Evolutionary conservation across 35 echinoderm and acorn worm genomes (phyloP), one percentile per base, ranked within the genome.

Genomic region (Holothuria glaberrima): DNA sequence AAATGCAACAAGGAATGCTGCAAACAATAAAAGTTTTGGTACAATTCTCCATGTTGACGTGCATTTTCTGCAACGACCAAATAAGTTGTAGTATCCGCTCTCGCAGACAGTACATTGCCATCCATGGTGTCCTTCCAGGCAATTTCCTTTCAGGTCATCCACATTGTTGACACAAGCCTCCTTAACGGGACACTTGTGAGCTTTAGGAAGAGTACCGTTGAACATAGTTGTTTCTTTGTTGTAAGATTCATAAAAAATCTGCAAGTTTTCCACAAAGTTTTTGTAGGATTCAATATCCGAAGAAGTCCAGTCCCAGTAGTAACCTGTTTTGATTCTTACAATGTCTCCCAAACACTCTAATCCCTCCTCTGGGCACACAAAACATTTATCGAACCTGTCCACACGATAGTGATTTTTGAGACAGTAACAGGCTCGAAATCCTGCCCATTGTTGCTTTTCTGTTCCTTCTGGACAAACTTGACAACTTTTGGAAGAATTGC

Each of bases 321-420:
- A 69, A 13, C 66, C 66, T 27, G 66, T 12, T 33, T 0, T 69
- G 7, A 69, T 27, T 13, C 6, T 33, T 14, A 13, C 31, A 69
- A 30, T 12, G 31, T 69, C 66, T 27, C 25, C 31, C 9, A 33
- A 69, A 69, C 66, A 69, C 9, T n/a, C 24, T 22, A 69, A 27
- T 6, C 66, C 66, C n/a, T 69, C 66, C 3, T 69, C 66, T 69
- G 31, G 12, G 31, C 66, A 69, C 25, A 69, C 9, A 6, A 16
- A 29, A 21, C 66, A 69, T 69, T 69, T 69, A 12, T 29, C 66
- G 25, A 69, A 69, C 31, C 66, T 69, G 31, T 69, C 66, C 66
- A 27, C 10, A n/a, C 66, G 66, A 22, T 27, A 30, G 66, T 69
- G 21, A 27, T 68, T 68, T 28, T n/a, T 68, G 3, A 28, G n/a